These are phyloP conservation scores for Triplophysa rosa DNA, from an alignment of 2,113 vertebrate species.

Conservation along the genomic window DNA sequence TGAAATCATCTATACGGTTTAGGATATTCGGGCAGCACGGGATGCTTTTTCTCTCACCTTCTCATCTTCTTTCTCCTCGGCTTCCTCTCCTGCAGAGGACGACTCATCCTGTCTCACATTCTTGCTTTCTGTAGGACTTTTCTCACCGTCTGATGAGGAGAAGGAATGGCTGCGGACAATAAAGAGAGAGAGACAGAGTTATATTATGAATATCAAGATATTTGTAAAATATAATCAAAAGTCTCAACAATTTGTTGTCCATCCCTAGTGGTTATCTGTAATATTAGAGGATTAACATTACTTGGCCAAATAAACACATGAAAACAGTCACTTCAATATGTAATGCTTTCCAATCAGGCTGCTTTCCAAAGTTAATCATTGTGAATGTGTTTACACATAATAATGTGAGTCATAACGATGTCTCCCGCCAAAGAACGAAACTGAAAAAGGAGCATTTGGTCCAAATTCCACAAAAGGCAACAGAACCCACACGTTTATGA, in stretches of 20 bases:
- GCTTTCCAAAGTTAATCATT: slow-evolving; percentile 26
- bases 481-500: neutral
- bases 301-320: slow-evolving; percentile 13
- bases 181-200: slow-evolving; percentile 2
- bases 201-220: too few relatives aligned
- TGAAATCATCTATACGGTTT: neutral
- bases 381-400: slow-evolving; percentile 28
- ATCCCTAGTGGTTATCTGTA: neutral
- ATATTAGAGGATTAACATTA: neutral
- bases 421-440: slow-evolving; percentile 7
- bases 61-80: slow-evolving; percentile 29
- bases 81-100: slow-evolving; percentile 27
- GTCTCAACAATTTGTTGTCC: too few relatives aligned
- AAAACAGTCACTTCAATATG: neutral
- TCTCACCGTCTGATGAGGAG: slow-evolving; percentile 33
- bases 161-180: neutral
- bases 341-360: slow-evolving; percentile 12
- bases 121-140: slow-evolving; percentile 27
- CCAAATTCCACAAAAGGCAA: neutral
- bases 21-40: neutral
- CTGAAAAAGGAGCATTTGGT: slow-evolving; percentile 18
- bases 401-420: slow-evolving; percentile 43
- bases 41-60: slow-evolving; percentile 18
- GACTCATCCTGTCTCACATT: slow-evolving; percentile 30
- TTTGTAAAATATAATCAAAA: too few relatives aligned